Evolutionary conservation across 2,888 invertebrate species (phyloP).

Genomic region (Pantelozetes paolii): DNA sequence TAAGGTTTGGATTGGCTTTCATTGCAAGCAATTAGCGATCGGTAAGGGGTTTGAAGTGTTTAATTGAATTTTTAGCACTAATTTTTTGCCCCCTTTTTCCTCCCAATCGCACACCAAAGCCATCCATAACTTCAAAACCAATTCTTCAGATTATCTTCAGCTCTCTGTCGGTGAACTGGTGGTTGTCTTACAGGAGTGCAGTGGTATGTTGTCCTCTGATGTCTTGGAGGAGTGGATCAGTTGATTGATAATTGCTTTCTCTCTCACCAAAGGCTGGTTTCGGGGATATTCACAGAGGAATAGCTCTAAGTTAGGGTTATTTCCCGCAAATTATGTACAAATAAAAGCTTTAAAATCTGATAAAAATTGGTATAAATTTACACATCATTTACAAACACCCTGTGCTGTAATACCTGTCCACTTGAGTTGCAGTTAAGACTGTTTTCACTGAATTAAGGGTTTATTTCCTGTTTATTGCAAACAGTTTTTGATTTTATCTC

Average conservation of each 20-base stretch:
- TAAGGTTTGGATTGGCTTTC: not conserved
- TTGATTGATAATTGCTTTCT: not conserved
- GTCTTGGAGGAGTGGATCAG: not conserved
- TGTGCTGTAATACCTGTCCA: slow-evolving; percentile 48
- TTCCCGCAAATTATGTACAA: slow-evolving; percentile 74
- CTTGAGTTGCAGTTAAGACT: no score
- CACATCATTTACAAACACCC: slow-evolving; percentile 9
- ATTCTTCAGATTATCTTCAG: slow-evolving; percentile 53
- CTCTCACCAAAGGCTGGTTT: slow-evolving; percentile 67
- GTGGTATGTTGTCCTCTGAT: slow-evolving; percentile 52
- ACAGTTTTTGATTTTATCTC: no score
- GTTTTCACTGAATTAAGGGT: no score
- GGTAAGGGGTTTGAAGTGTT: not conserved
- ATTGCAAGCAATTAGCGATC: slow-evolving; percentile 21
- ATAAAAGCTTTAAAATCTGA: slow-evolving; percentile 73
- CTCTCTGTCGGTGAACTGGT: slow-evolving; percentile 87
- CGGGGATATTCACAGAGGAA: slow-evolving; percentile 77
- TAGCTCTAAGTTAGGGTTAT: slow-evolving; percentile 62
- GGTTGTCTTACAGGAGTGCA: slow-evolving; percentile 84
- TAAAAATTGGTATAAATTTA: slow-evolving; percentile 64
- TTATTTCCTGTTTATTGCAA: no score
- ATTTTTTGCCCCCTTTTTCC: slow-evolving; percentile 50
- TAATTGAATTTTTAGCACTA: not conserved
- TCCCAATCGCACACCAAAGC: slow-evolving; percentile 65
- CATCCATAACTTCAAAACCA: slow-evolving; percentile 84